Conservation (phyloP, 2,113 vertebrate species). For the Strix uralensis region DNA sequence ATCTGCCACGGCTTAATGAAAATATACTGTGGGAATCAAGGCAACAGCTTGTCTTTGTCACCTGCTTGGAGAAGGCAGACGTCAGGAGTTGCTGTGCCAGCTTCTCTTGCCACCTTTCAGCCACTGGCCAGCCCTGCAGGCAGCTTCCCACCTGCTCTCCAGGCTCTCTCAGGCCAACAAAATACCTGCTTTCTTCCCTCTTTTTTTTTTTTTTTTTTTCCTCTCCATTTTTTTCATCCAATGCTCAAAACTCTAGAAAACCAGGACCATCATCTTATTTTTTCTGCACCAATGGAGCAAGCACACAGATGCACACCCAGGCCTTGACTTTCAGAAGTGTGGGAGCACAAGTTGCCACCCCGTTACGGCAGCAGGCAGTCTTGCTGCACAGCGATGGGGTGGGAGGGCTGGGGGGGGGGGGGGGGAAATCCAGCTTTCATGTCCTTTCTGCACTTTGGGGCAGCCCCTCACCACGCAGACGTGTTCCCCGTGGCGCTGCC, state of each 20-base stretch:
- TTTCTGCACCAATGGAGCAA: not conserved
- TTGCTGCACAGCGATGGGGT: fast-evolving
- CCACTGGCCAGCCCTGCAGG: not conserved
- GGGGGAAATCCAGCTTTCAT: not conserved
- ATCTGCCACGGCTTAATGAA: conserved; percentile 57
- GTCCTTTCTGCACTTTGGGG: not conserved
- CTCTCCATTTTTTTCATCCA: not conserved
- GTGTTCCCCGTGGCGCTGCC: not conserved
- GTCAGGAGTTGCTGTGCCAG: not conserved
- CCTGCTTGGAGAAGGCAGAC: not conserved
- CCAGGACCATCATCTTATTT: fast-evolving
- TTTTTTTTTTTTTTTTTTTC: fast-evolving
- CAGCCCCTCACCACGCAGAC: not conserved
- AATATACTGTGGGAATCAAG: conserved; percentile 47
- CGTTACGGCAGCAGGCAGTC: fast-evolving
- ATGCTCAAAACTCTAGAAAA: not conserved
- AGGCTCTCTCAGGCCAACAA: not conserved
- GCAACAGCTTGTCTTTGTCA: conserved; percentile 49
- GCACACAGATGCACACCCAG: not conserved
- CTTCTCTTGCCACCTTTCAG: conserved; percentile 25
- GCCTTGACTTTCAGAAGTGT: not conserved
- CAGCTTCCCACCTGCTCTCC: conserved; percentile 14
- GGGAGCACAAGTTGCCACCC: not conserved
- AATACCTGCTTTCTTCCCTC: not conserved
- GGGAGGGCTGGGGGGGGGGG: not conserved